A percentile compares a stretch with the other conserved stretches of the same genome.
phyloP scores from a whole-genome alignment of 1,140 invertebrate species.

The Neoseiulus cucumeris region DNA sequence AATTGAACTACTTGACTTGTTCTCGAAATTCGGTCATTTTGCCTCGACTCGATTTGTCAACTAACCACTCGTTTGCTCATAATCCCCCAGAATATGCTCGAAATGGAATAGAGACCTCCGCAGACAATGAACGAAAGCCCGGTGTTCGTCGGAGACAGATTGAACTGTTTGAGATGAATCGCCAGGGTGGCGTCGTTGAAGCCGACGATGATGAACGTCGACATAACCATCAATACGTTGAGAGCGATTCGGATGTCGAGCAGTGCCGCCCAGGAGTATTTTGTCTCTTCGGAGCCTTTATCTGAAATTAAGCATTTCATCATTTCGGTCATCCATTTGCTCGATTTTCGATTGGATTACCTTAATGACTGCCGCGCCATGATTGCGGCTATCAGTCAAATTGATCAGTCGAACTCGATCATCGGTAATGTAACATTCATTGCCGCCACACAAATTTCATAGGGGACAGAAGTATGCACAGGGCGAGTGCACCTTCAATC shows the following conservation, averaged over 20 bases:
- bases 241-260: neutral
- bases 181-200: slow-evolving; percentile 10
- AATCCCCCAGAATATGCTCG: neutral
- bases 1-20: no score
- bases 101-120: neutral
- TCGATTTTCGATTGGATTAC: no score
- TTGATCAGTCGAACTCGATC: no score
- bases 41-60: neutral
- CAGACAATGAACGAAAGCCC: neutral
- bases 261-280: neutral
- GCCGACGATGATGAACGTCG: neutral
- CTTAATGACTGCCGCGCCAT: no score
- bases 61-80: slow-evolving; percentile 6
- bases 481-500: no score
- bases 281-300: neutral
- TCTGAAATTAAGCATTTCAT: neutral
- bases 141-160: neutral
- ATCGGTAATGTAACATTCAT: no score
- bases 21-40: no score
- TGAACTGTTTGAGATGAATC: neutral
- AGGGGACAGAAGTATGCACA: no score
- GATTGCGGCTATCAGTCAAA: no score
- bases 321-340: no score
- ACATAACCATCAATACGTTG: neutral
- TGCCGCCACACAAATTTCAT: no score